Base-by-base conservation (phyloP, 1,140 invertebrate species). In the Trissolcus basalis region DNA sequence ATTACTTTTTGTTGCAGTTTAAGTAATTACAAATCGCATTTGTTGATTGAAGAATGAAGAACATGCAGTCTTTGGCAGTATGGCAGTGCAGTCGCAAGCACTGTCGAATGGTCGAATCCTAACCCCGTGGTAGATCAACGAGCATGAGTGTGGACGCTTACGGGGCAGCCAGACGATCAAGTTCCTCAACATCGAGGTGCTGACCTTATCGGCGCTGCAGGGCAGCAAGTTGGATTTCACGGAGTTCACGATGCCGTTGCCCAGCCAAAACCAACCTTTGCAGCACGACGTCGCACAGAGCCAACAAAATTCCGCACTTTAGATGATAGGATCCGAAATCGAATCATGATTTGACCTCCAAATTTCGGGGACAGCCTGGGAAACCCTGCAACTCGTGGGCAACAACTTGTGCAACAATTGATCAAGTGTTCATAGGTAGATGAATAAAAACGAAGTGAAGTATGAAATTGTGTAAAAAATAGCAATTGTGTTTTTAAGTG, bases 141-240 rank as follows among this genome's bases (percentile, higher is more conserved):
- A 89, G 81, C 70, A 94, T 94, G 93, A 94, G 93, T 86, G 94
- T 96, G 72, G 94, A 96, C 85, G 93, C 94, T 56, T 96, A 96
- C 86, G 96, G 11, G 97, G 94, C 88, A 96, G 95, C 73, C 95
- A 97, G 90, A 96, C 96, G 53, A 91, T 98, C 81, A 98, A 96
- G 74, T 98, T 98, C 90, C 90, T 98, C 80, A 96, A 98, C 85
- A 96, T 96, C 15, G 97, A 98, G 89, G 96, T 84, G 89, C 91
- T 32, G 96, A 97, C 89, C 91, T 97, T 80, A 93, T 98, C 81
- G 95, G 96, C 63, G 96, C 95, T 97, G 41, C 97, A 98, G 87
- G 96, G 96, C 54, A 96, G 96, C 14, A 96, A 98, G 83, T 98
- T 96, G 84, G 96, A 98, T 86, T 98, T 97, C 84, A 96, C 94